Conservation (phyloP, 2,888 invertebrate genomes). For the Drosophila helvetica region DNA sequence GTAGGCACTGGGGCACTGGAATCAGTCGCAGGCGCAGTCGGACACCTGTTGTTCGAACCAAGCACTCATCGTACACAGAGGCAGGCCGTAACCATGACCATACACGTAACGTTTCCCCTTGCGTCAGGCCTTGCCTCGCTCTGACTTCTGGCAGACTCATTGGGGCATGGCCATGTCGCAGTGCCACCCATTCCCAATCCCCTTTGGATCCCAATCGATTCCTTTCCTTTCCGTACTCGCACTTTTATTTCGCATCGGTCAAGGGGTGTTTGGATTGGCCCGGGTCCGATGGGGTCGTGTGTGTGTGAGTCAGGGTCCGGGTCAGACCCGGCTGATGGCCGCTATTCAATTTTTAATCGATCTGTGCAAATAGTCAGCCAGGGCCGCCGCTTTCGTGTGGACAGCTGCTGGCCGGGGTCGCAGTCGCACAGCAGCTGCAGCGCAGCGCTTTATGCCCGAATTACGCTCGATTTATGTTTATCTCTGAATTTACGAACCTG, state of each 20-base stretch:
- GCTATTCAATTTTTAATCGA: conserved; percentile 72
- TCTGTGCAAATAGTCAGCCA: conserved; percentile 53
- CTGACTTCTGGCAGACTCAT: conserved; percentile 18
- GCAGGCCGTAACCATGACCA: conserved; percentile 15
- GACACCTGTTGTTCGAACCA: conserved; percentile 40
- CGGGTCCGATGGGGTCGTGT: background rate
- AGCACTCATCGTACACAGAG: background rate
- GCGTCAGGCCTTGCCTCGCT: background rate
- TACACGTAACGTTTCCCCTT: conserved; percentile 14
- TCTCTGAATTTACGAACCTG: conserved; percentile 70
- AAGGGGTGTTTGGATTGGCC: conserved; percentile 4
- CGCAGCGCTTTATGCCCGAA: conserved; percentile 65
- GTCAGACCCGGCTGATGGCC: conserved; percentile 26
- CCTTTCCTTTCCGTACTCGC: background rate
- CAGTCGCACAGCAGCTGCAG: conserved; percentile 46
- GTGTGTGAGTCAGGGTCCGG: background rate
- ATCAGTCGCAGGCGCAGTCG: conserved; percentile 1
- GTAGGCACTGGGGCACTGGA: conserved; percentile 11
- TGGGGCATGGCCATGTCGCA: conserved; percentile 29
- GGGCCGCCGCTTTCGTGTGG: conserved; percentile 25
- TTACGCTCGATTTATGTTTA: conserved; percentile 76
- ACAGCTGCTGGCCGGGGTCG: conserved; percentile 49
- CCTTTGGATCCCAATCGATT: background rate
- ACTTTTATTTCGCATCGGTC: conserved; percentile 3
- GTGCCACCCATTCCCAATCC: background rate